Conservation (phyloP, 2,797 vertebrate species). For the Pyrocephalus nanus region DNA sequence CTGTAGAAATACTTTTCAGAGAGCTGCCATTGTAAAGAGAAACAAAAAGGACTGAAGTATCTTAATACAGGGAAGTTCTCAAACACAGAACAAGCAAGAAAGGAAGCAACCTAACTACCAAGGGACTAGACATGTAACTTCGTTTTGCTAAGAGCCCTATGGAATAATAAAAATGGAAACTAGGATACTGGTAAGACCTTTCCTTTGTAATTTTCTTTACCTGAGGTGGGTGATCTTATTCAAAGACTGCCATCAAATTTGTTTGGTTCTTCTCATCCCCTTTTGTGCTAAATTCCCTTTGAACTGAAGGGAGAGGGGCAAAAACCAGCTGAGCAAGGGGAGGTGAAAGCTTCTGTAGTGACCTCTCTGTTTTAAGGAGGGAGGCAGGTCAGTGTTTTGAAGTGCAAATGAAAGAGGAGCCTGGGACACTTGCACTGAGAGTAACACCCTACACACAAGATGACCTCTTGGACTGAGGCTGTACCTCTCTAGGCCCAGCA, state of each 20-base stretch:
- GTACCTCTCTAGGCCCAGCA: background rate
- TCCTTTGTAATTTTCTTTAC: background rate
- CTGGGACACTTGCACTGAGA: background rate
- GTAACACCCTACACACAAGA: background rate
- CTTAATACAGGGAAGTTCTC: slow-evolving; percentile 12
- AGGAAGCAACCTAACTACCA: background rate
- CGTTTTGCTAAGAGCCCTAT: slow-evolving; percentile 16
- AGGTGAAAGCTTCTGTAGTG: background rate
- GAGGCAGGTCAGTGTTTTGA: background rate
- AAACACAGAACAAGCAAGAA: background rate
- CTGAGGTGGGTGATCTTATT: background rate
- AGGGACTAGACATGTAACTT: background rate
- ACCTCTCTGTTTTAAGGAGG: slow-evolving; percentile 13
- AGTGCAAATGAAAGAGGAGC: background rate
- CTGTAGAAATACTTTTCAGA: background rate
- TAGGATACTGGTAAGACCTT: background rate
- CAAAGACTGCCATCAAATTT: background rate
- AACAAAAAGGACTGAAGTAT: background rate
- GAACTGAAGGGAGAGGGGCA: background rate
- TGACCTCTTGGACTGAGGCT: background rate
- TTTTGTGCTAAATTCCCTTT: slow-evolving; percentile 15
- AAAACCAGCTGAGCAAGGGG: background rate
- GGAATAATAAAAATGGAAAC: slow-evolving; percentile 47
- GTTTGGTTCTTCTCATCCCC: background rate
- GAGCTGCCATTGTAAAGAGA: background rate